Evolutionary conservation across 2,113 vertebrate genomes (phyloP).

Genomic region (Trogon melanurus): DNA sequence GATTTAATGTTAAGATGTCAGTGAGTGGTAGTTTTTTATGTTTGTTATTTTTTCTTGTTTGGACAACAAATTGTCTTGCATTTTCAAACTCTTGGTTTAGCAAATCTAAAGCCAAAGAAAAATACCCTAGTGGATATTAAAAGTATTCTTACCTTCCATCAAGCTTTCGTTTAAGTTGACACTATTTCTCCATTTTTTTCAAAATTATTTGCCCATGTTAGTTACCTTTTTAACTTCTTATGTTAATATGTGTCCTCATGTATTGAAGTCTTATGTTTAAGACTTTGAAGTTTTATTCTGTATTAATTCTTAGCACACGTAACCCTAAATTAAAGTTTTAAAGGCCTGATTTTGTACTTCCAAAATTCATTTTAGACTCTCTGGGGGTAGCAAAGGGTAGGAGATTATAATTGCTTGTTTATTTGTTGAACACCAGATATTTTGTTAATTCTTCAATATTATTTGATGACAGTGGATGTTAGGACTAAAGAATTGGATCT

Average conservation of each 20-base stretch:
- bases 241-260: background rate
- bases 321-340: background rate
- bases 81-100: background rate
- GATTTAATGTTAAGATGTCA: background rate
- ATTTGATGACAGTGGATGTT: background rate
- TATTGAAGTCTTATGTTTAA: background rate
- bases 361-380: background rate
- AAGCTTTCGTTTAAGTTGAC: background rate
- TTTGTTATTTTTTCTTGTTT: background rate
- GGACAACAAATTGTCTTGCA: background rate
- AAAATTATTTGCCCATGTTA: background rate
- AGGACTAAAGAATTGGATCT: background rate
- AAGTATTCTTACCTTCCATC: background rate
- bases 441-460: background rate
- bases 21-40: rapidly evolving
- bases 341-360: background rate
- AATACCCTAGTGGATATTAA: background rate
- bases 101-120: background rate
- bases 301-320: background rate
- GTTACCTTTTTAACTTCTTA: background rate
- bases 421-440: background rate
- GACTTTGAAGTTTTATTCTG: background rate
- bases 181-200: background rate
- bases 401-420: background rate
- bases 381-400: background rate